These are phyloP conservation scores for Podarcis cretensis DNA, from an alignment of 2,113 vertebrate genomes.

Conservation along the genomic window DNA sequence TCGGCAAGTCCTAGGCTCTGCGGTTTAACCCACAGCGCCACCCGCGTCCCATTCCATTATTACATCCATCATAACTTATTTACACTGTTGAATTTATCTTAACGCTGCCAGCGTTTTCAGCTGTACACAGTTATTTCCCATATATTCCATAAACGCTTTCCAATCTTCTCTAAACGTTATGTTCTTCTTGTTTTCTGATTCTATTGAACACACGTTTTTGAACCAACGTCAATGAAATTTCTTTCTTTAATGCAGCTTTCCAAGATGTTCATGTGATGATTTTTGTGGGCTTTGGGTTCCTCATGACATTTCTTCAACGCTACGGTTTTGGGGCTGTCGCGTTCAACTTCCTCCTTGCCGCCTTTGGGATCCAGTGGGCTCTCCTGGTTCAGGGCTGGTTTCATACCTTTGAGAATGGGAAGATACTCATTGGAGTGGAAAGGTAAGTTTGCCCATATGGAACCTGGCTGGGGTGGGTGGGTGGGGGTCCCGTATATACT, in stretches of 20 bases:
- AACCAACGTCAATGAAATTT: not conserved
- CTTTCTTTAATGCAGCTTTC: constrained; percentile 82
- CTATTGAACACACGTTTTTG: too few species aligned
- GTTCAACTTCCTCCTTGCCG: constrained; percentile 94
- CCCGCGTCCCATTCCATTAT: too few species aligned
- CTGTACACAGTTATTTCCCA: too few species aligned
- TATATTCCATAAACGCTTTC: too few species aligned
- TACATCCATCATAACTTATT: too few species aligned
- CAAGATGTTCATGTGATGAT: constrained; percentile 98
- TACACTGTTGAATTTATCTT: too few species aligned
- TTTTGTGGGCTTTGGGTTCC: constrained; percentile 96
- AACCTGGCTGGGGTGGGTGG: not conserved
- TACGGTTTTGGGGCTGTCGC: constrained; percentile 91
- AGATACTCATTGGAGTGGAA: constrained; percentile 87
- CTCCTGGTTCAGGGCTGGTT: constrained; percentile 98
- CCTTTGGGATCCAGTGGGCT: constrained; percentile 97
- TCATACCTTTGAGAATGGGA: constrained; percentile 78
- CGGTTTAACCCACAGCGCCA: too few species aligned
- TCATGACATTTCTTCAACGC: constrained; percentile 96
- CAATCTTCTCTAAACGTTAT: not conserved
- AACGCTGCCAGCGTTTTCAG: too few species aligned
- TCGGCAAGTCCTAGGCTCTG: too few species aligned
- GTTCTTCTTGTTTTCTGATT: not conserved
- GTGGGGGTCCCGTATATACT: not conserved
- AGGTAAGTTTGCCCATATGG: constrained; percentile 74